These are phyloP conservation scores for Aporophyla nigra DNA, from an alignment of 2,888 invertebrate genomes.

Conservation along the genomic window DNA sequence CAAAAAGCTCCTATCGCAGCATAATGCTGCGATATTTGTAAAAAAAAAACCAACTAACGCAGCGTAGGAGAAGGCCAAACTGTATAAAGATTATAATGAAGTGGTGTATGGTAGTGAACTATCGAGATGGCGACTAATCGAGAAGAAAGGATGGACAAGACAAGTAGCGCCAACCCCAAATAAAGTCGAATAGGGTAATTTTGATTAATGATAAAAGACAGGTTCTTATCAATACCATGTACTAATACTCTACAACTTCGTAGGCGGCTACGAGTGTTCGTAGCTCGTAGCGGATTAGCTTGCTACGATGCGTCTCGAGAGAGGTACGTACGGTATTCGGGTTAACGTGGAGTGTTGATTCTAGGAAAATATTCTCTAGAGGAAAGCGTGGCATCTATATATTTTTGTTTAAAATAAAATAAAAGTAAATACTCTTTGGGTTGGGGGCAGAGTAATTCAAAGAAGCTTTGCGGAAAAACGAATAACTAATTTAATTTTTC, in stretches of 20 bases:
- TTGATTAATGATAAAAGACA: not conserved
- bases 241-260: constrained; percentile 10
- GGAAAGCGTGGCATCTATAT: too few relatives aligned
- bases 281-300: constrained; percentile 62
- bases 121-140: not conserved
- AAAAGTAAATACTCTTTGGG: not conserved
- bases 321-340: constrained; percentile 32
- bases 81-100: too few relatives aligned
- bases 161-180: not conserved
- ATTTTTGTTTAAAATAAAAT: not conserved
- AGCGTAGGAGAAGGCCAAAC: too few relatives aligned
- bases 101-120: too few relatives aligned
- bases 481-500: not conserved
- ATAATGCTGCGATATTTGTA: too few relatives aligned
- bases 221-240: not conserved
- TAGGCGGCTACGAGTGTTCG: constrained; percentile 32
- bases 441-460: not conserved
- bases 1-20: too few relatives aligned
- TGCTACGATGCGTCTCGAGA: constrained; percentile 50
- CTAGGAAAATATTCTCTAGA: constrained; percentile 2
- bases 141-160: not conserved
- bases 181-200: not conserved
- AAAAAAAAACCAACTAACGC: too few relatives aligned
- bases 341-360: constrained; percentile 10
- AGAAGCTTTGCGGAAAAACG: not conserved